Conservation (phyloP, 2,888 invertebrate species). For the Caenorhabditis imperialis region DNA sequence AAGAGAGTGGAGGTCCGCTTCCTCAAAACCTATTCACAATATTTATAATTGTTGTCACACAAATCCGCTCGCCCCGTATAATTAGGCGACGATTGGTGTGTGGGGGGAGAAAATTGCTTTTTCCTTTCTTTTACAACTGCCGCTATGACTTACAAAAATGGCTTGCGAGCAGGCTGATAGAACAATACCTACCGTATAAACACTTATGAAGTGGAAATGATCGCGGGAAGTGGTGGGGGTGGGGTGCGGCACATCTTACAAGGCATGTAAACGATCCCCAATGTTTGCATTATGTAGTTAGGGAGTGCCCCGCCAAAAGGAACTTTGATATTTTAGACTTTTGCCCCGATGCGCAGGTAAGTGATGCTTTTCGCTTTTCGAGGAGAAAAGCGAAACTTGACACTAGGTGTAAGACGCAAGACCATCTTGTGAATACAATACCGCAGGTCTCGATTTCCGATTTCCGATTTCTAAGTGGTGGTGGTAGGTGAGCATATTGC, state of each 20-base stretch:
- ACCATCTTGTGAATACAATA: too few relatives aligned
- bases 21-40: constrained; percentile 36
- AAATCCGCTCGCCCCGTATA: constrained; percentile 27
- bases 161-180: too few relatives aligned
- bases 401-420: constrained; percentile 30
- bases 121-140: constrained; percentile 2
- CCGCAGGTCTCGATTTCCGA: too few relatives aligned
- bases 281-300: constrained; percentile 54
- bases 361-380: constrained; percentile 38
- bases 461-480: too few relatives aligned
- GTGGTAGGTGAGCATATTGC: too few relatives aligned
- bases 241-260: constrained; percentile 40
- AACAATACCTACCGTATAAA: too few relatives aligned
- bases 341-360: constrained; percentile 29
- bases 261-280: constrained; percentile 52
- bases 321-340: constrained; percentile 36
- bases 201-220: constrained; percentile 22
- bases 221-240: constrained; percentile 3
- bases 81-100: constrained; percentile 25
- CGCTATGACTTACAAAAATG: neutral
- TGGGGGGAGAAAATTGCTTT: constrained; percentile 19
- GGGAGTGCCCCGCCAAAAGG: constrained; percentile 42
- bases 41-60: constrained; percentile 53
- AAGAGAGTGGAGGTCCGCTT: neutral
- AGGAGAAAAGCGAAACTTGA: constrained; percentile 40